Evolutionary conservation across 2,113 vertebrate genomes (phyloP), one percentile per base, ranked within the genome.

Genomic region (Dasyurus viverrinus): DNA sequence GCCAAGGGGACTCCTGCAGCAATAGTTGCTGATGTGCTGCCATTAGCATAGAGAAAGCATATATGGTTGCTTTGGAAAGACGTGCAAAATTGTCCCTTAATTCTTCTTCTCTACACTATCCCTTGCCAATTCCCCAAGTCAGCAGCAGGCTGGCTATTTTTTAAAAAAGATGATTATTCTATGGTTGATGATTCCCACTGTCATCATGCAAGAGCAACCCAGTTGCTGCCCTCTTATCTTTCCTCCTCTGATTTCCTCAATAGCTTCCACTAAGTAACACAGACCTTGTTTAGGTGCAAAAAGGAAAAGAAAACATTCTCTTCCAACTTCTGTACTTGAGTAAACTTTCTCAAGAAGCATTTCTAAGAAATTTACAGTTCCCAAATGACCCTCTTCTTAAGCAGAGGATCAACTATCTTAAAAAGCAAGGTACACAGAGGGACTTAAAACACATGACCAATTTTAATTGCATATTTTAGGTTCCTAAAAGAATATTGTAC

Each of bases 401-500:
- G 96, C 93, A 95, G 93, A 95, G 60, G 93, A 93, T 90, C 97
- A 96, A 95, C 68, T 14, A 50, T 93, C 36, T 94, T 54, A 1
- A 24, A 48, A 48, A 50, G 52, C 94, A 98, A 97, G 97, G 98
- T 98, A 96, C 97, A 89, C 96, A 90, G 89, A 90, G 95, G 89
- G 91, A 96, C 46, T 94, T 89, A 95, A 94, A 97, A 96, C 54
- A 92, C 92, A 96, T 30, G 27, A 50, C 91, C 50, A 90, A 95
- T 91, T 97, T 93, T 93, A 95, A 96, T 97, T 98, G 98, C 97
- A 97, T 98, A 97, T 98, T 97, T 97, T 90, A 97, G 96, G 95
- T 95, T 95, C 94, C 94, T 96, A 93, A 95, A 97, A 97, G 91
- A 96, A 93, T 90, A 93, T 93, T 95, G 92, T 92, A 95, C 96